phyloP scores from a whole-genome alignment of 2,113 vertebrate genomes.

The Alexandromys fortis region DNA sequence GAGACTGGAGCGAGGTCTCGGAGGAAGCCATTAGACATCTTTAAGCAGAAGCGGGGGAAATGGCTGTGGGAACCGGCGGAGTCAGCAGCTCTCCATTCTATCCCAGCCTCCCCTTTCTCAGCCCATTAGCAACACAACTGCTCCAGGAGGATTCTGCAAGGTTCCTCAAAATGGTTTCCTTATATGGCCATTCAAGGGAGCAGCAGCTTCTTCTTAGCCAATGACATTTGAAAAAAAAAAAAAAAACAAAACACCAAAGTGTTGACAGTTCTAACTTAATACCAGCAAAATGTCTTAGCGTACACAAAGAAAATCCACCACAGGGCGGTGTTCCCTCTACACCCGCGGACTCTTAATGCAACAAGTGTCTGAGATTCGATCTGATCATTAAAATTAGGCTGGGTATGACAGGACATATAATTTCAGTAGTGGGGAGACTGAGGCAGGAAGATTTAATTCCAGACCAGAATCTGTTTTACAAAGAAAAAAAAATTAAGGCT shows the following conservation, averaged over 20 bases:
- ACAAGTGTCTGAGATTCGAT: slow-evolving; percentile 70
- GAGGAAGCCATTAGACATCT: slow-evolving; percentile 51
- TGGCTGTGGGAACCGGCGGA: slow-evolving; percentile 28
- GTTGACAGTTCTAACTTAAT: not conserved
- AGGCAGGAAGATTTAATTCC: not conserved
- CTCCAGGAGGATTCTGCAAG: not conserved
- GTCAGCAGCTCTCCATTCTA: slow-evolving; percentile 51
- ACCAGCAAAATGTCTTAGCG: not conserved
- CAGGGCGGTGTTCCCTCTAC: not conserved
- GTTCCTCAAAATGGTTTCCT: slow-evolving; percentile 51
- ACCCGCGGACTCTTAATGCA: slow-evolving; percentile 22
- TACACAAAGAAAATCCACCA: not conserved
- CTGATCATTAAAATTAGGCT: slow-evolving; percentile 26
- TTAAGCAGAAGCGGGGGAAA: slow-evolving; percentile 21
- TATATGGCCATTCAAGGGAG: slow-evolving; percentile 42
- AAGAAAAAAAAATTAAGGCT: not conserved
- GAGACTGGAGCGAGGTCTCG: slow-evolving; percentile 35
- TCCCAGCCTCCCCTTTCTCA: slow-evolving; percentile 17
- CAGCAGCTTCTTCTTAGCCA: not conserved
- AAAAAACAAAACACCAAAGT: not conserved
- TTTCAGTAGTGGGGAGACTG: not conserved
- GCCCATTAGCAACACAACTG: slow-evolving; percentile 26
- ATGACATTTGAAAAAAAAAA: not conserved
- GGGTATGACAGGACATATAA: not conserved
- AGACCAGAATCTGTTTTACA: not conserved